Evolutionary conservation across 1,140 invertebrate genomes (phyloP).

Genomic region (Drosophila arawakana): DNA sequence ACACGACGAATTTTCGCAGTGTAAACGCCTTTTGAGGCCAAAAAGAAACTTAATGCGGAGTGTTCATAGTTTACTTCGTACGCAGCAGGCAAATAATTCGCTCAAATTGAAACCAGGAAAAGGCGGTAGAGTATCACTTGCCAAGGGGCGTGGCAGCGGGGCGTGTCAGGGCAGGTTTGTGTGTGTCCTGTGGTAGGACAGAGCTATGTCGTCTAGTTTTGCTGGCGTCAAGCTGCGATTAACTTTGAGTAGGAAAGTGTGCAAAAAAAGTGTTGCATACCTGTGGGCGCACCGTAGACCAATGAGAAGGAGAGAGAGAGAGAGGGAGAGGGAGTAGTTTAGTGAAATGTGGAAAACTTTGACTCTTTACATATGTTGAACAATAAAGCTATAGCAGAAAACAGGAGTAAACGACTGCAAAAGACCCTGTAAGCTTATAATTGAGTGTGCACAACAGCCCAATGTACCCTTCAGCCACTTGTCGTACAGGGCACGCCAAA

Average conservation of each 20-base stretch:
- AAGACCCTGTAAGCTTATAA: no score
- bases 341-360: neutral
- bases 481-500: no score
- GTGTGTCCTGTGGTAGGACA: constrained; percentile 23
- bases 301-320: neutral
- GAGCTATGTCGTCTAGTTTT: constrained; percentile 27
- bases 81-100: constrained; percentile 59
- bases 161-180: neutral
- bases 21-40: neutral
- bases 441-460: no score
- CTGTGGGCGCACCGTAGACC: constrained; percentile 37
- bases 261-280: constrained; percentile 47
- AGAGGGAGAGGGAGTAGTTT: neutral
- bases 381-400: neutral
- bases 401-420: no score
- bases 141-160: neutral
- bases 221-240: constrained; percentile 10
- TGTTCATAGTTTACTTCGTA: neutral
- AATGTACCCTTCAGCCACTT: no score
- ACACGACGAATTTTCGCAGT: constrained; percentile 43
- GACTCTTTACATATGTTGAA: neutral
- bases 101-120: constrained; percentile 50
- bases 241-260: constrained; percentile 22
- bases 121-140: neutral
- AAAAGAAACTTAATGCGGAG: constrained; percentile 17